Evolutionary conservation across 2,888 invertebrate species (phyloP).

Genomic region (Diplolepis rosae): DNA sequence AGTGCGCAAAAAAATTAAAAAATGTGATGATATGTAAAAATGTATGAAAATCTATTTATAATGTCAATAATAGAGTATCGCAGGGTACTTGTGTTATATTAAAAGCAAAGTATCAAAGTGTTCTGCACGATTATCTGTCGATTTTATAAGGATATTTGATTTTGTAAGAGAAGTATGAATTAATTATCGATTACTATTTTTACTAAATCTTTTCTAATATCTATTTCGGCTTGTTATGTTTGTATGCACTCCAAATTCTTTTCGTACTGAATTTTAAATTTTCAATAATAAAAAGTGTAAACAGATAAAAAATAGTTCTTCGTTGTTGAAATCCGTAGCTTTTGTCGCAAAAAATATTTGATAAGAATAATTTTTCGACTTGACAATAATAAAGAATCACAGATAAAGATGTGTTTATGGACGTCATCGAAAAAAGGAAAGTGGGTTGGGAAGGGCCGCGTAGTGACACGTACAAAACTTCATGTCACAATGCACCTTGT

Average conservation of each 20-base stretch:
- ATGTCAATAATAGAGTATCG: constrained; percentile 15
- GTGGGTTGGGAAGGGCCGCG: too few species aligned
- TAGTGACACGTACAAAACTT: too few species aligned
- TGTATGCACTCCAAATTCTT: neutral
- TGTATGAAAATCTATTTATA: constrained; percentile 18
- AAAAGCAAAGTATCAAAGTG: constrained; percentile 19
- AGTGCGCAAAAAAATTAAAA: neutral
- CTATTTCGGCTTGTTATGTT: neutral
- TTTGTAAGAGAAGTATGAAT: too few species aligned
- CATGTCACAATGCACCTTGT: too few species aligned
- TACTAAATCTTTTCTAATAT: neutral
- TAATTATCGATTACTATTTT: neutral
- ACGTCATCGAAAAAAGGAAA: too few species aligned
- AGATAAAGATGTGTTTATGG: too few species aligned
- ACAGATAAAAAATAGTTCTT: neutral
- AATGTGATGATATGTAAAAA: constrained; percentile 27
- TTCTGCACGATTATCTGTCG: neutral
- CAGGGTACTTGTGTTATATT: neutral
- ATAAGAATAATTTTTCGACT: too few species aligned
- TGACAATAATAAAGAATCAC: too few species aligned
- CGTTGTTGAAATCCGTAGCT: neutral
- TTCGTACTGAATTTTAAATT: neutral
- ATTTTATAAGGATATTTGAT: neutral
- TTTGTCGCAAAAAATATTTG: too few species aligned
- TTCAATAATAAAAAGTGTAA: neutral